Evolutionary conservation across 2,113 vertebrate genomes (phyloP).

Genomic region (Heterochromis multidens): DNA sequence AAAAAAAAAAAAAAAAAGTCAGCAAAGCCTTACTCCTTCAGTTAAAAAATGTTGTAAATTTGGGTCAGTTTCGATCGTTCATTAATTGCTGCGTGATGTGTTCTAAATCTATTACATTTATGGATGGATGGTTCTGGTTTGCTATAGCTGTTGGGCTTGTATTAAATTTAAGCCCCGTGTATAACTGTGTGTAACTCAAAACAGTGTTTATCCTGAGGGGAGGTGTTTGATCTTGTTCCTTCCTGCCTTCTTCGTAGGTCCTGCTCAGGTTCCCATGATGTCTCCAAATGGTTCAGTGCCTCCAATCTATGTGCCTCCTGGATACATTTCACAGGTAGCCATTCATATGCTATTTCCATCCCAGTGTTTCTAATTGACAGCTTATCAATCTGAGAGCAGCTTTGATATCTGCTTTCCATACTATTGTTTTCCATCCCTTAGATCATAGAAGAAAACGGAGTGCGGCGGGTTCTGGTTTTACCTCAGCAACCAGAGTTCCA

Average conservation of each 20-base stretch:
- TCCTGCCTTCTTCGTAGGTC: constrained; percentile 75
- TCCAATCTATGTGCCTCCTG: constrained; percentile 99
- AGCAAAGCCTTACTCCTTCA: background rate
- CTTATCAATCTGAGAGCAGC: background rate
- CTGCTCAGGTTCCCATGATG: constrained; percentile 99
- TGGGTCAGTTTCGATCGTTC: background rate
- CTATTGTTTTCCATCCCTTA: constrained; percentile 35
- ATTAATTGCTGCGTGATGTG: background rate
- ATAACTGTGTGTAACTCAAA: background rate
- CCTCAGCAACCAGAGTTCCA: constrained; percentile 98
- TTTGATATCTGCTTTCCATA: background rate
- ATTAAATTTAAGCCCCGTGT: background rate
- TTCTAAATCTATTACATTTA: background rate
- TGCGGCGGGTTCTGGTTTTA: constrained; percentile 95
- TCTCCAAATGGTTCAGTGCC: constrained; percentile 99
- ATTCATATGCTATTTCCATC: background rate
- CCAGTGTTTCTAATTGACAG: background rate
- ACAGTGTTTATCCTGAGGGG: background rate
- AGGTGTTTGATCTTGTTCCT: constrained; percentile 16
- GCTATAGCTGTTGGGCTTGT: background rate
- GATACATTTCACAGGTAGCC: constrained; percentile 97
- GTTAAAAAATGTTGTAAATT: background rate
- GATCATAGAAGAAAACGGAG: constrained; percentile 98
- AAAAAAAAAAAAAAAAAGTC: too few species aligned
- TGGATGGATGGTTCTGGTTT: background rate